Evolutionary conservation across 1,140 invertebrate genomes (phyloP).

Genomic region (Ceratoteleas bidentatus): DNA sequence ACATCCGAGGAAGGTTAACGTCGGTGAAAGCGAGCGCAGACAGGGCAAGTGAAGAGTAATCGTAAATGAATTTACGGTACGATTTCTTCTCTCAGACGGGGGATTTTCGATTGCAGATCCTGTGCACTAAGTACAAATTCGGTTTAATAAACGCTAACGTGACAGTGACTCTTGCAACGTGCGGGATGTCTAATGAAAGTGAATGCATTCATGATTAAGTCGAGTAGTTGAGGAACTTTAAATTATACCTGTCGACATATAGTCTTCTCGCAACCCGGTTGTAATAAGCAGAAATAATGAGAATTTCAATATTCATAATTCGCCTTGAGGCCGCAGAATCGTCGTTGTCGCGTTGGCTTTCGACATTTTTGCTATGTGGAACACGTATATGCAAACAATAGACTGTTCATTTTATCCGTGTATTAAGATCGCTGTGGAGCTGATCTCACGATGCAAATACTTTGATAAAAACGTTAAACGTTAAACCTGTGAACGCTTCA

Average conservation of each 20-base stretch:
- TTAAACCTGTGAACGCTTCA: too few relatives aligned
- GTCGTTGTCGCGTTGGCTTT: too few relatives aligned
- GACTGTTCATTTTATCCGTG: too few relatives aligned
- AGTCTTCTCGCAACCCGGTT: conserved; percentile 48
- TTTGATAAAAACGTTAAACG: too few relatives aligned
- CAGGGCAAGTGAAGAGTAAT: not conserved
- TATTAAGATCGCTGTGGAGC: too few relatives aligned
- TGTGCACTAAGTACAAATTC: not conserved
- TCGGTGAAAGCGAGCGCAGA: not conserved
- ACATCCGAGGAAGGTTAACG: not conserved
- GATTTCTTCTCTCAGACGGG: not conserved
- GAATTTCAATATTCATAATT: conserved; percentile 79
- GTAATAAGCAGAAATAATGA: conserved; percentile 74
- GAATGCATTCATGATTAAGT: conserved; percentile 76
- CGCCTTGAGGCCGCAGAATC: conserved; percentile 37
- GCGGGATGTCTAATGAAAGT: conserved; percentile 62
- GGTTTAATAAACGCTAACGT: conserved; percentile 34
- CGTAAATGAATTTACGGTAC: not conserved
- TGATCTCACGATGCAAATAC: too few relatives aligned
- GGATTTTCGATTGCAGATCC: not conserved
- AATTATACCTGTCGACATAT: conserved; percentile 74
- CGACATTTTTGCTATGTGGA: too few relatives aligned
- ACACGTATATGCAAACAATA: too few relatives aligned
- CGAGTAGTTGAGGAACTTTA: conserved; percentile 76
- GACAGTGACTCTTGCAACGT: conserved; percentile 31